A percentile compares a stretch with the other conserved stretches of the same genome.
phyloP scores from a whole-genome alignment of 2,113 vertebrate species.

The Solea solea region DNA sequence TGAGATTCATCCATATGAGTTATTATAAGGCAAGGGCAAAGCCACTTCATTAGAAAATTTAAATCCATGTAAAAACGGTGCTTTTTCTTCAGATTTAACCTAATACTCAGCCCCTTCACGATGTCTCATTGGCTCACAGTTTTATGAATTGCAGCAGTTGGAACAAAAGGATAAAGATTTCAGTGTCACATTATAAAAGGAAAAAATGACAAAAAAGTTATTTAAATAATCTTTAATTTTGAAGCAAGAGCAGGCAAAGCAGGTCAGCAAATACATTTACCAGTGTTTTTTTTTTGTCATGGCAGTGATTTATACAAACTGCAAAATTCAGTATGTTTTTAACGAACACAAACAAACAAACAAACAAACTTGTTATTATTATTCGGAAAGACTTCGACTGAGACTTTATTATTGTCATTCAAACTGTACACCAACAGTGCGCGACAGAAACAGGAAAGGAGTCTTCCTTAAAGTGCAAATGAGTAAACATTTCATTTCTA shows the following conservation, averaged over 20 bases:
- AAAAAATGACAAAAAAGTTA: conserved; percentile 2
- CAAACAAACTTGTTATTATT: conserved; percentile 21
- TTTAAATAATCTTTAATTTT: conserved; percentile 60
- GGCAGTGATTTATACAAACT: conserved; percentile 2
- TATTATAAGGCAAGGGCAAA: no score
- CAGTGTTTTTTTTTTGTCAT: not conserved
- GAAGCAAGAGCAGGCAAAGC: conserved; percentile 53
- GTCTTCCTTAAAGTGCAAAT: conserved; percentile 67
- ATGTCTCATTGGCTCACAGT: no score
- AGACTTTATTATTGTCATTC: no score
- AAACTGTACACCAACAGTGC: no score
- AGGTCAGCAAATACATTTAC: not conserved
- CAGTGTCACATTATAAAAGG: not conserved
- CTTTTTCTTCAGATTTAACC: no score
- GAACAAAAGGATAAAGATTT: no score
- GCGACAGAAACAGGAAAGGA: conserved; percentile 14
- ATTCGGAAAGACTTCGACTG: no score
- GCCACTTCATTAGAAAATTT: no score
- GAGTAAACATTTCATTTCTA: conserved; percentile 62
- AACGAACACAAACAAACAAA: conserved; percentile 32
- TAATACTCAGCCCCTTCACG: no score
- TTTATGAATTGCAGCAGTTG: no score
- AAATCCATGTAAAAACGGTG: no score
- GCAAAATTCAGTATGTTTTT: conserved; percentile 23
- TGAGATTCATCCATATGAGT: no score